Evolutionary conservation across 1,140 invertebrate genomes (phyloP), one percentile per base, ranked within the genome.

Genomic region (Drosophila erecta): DNA sequence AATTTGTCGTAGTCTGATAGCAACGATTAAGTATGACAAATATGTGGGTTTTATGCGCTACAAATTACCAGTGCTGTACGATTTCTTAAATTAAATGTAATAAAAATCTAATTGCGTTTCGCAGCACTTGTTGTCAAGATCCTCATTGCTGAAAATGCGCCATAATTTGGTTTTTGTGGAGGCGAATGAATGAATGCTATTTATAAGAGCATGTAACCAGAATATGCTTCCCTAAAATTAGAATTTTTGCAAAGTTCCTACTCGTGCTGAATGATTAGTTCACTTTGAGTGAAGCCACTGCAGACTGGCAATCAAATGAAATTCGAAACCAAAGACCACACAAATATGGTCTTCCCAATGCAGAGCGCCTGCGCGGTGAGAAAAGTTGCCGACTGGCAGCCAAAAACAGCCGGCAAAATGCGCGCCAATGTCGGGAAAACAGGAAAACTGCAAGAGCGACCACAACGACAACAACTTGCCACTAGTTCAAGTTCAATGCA

Each of bases 401-500:
- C 51, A 51, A 33, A 71, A 70, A 74, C 41, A 79, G 58, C 81
- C 81, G 81, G 81, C 74, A 37, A 77, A 77, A 57, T 50, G 24
- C 53, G 55, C 64, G 72, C 73, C 73, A 76, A 76, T 53, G 51
- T 54, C 8, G 44, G 43, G 35, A 47, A 14, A 67, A 64, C 38
- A 66, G 41, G 37, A 66, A 33, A 62, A 38, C 17, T 35, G 43
- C 51, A 57, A 20, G 30, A 35, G 58, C 37, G 57, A 43, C 67
- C 44, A 50, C 56, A 57, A 22, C 50, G 51, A 55, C 62, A 81
- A 70, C 69, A 60, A 80, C 27, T 47, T 53, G 38, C 27, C 54
- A 49, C 30, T 83, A 84, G 71, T 83, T 83, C 76, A 83, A 83
- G 76, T 79, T 76, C 80, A 83, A 83, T 50, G 70, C 80, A 84